These are phyloP conservation scores for Hypomesus transpacificus DNA, from an alignment of 2,113 vertebrate genomes.

Conservation along the genomic window DNA sequence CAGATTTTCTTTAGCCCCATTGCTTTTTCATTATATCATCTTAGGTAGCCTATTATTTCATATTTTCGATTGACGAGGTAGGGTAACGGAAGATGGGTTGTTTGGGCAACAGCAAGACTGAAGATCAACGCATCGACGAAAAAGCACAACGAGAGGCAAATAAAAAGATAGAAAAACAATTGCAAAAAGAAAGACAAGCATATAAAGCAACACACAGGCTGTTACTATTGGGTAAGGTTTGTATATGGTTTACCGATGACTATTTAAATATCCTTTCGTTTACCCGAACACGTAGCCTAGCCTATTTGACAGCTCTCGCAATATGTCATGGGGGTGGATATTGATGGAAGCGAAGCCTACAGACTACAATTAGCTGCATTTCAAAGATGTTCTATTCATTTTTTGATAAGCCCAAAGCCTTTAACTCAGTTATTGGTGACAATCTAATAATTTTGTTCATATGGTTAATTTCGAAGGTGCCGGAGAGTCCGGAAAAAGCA, in stretches of 20 bases:
- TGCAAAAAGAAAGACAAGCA: constrained; percentile 93
- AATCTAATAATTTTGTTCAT: constrained; percentile 19
- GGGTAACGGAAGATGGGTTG: constrained; percentile 87
- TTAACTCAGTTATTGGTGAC: constrained; percentile 8
- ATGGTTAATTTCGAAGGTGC: constrained; percentile 81
- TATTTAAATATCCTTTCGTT: constrained; percentile 34
- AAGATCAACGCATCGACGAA: constrained; percentile 98
- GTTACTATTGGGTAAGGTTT: constrained; percentile 89
- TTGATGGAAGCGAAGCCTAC: constrained; percentile 56
- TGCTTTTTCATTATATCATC: constrained; percentile 38
- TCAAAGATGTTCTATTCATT: constrained; percentile 15
- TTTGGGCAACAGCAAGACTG: constrained; percentile 97
- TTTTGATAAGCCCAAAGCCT: constrained; percentile 1
- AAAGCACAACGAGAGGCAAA: constrained; percentile 96
- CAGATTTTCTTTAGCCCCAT: constrained; percentile 51
- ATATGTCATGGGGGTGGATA: constrained; percentile 67
- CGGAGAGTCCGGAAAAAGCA: constrained; percentile 99
- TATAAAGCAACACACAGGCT: constrained; percentile 97
- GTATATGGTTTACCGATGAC: constrained; percentile 36
- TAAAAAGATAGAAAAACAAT: constrained; percentile 97
- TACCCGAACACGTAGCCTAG: constrained; percentile 61
- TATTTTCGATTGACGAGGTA: constrained; percentile 57
- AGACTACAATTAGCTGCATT: constrained; percentile 38
- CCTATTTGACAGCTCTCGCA: constrained; percentile 65
- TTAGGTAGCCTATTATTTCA: constrained; percentile 35